phyloP scores from a whole-genome alignment of 2,888 invertebrate genomes.

The Luperina nickerlii region DNA sequence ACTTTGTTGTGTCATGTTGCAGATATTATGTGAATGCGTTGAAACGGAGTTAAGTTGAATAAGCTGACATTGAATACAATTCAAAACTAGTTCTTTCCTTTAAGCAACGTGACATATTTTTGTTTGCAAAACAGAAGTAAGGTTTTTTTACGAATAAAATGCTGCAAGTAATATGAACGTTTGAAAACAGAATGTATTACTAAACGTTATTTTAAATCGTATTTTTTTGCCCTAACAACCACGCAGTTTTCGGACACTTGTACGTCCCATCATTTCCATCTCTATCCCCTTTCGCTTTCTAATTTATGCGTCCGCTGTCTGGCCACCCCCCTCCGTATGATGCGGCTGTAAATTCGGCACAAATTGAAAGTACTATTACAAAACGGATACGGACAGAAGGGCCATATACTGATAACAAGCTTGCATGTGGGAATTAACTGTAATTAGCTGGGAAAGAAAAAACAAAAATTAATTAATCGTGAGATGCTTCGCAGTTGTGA shows the following conservation, averaged over 20 bases:
- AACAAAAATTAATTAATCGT: neutral
- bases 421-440: neutral
- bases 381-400: slow-evolving; percentile 60
- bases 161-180: neutral
- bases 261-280: slow-evolving; percentile 50
- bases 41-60: slow-evolving; percentile 4
- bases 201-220: slow-evolving; percentile 1
- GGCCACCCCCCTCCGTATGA: slow-evolving; percentile 72
- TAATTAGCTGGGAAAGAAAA: no score
- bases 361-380: slow-evolving; percentile 83
- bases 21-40: slow-evolving; percentile 9
- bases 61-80: slow-evolving; percentile 30
- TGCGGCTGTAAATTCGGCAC: slow-evolving; percentile 78
- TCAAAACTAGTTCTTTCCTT: neutral
- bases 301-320: slow-evolving; percentile 86
- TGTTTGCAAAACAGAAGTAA: neutral
- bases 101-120: neutral
- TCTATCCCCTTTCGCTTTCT: slow-evolving; percentile 70
- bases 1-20: slow-evolving; percentile 22
- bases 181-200: neutral
- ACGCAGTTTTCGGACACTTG: slow-evolving; percentile 16
- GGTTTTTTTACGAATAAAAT: neutral
- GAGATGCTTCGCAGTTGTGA: neutral
- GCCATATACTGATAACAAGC: neutral
- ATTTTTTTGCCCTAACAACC: slow-evolving; percentile 15